A percentile compares a stretch with the other conserved stretches of the same genome.
Conservation (phyloP, 2,888 invertebrate species). For the Heteromyza rotundicornis region DNA sequence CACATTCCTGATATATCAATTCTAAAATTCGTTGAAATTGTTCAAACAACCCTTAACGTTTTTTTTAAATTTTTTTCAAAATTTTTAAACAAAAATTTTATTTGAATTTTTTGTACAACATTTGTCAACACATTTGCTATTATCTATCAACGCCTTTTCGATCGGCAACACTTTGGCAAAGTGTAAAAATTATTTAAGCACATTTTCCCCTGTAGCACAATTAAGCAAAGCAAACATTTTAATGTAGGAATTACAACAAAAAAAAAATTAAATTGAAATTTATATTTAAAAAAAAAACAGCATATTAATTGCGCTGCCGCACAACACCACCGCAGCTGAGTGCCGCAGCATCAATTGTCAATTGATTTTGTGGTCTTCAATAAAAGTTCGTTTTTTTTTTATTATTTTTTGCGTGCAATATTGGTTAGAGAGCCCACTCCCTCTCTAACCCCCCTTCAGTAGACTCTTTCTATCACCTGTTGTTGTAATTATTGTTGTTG, state of each 20-base stretch:
- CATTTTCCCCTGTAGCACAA: no score
- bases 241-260: background rate
- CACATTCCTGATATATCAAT: background rate
- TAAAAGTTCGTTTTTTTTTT: background rate
- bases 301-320: constrained; percentile 3
- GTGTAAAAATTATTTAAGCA: background rate
- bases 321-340: background rate
- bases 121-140: no score
- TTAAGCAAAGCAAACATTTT: background rate
- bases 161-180: no score
- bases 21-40: background rate
- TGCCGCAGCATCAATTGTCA: constrained; percentile 54
- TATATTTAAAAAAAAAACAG: background rate
- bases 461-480: no score
- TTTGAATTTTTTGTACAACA: no score
- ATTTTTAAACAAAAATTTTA: background rate
- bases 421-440: constrained; percentile 15
- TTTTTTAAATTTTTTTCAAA: background rate
- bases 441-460: constrained; percentile 15
- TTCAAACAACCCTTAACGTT: background rate
- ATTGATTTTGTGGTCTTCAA: constrained; percentile 36
- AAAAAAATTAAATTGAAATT: background rate
- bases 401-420: background rate
- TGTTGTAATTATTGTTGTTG: no score
- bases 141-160: no score